A percentile compares a stretch with the other conserved stretches of the same genome.
These are phyloP conservation scores for Brachionus plicatilis DNA, from an alignment of 1,140 invertebrate genomes.

Conservation along the genomic window DNA sequence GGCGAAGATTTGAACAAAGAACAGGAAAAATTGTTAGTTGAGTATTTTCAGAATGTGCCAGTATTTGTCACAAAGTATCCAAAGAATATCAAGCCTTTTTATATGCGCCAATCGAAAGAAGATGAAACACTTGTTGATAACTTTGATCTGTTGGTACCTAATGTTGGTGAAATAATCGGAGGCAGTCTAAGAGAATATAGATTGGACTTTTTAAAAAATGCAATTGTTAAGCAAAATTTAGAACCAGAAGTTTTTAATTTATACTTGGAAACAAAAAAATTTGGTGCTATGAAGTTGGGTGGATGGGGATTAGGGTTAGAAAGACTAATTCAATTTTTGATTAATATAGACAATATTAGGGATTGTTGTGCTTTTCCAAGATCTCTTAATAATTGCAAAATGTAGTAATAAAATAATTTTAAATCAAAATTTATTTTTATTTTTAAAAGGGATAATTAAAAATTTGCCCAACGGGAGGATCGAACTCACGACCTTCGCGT, in stretches of 20 bases:
- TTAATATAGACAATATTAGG: conserved; percentile 12
- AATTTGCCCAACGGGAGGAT: not conserved
- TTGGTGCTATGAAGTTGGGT: not conserved
- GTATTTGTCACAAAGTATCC: conserved; percentile 34
- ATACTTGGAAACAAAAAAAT: conserved; percentile 35
- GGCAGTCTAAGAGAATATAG: conserved; percentile 39
- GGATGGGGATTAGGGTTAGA: conserved; percentile 40
- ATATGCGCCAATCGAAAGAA: conserved; percentile 21
- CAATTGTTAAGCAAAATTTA: not conserved
- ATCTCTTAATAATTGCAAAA: conserved; percentile 38
- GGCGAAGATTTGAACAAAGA: conserved; percentile 35
- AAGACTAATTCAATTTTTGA: conserved; percentile 20
- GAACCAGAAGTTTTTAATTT: not conserved
- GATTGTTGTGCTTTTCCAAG: conserved; percentile 34
- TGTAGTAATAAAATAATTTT: not conserved
- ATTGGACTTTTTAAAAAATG: not conserved
- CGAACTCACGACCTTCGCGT: not conserved
- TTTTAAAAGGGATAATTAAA: not conserved
- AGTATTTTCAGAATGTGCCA: conserved; percentile 6
- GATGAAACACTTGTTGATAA: not conserved
- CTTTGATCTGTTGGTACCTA: conserved; percentile 28
- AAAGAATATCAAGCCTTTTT: conserved; percentile 35
- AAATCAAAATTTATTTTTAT: not conserved
- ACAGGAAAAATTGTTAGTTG: conserved; percentile 31
- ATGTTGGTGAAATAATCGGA: conserved; percentile 38